Evolutionary conservation across 2,113 vertebrate species (phyloP).

Genomic region (Enhydra lutris): DNA sequence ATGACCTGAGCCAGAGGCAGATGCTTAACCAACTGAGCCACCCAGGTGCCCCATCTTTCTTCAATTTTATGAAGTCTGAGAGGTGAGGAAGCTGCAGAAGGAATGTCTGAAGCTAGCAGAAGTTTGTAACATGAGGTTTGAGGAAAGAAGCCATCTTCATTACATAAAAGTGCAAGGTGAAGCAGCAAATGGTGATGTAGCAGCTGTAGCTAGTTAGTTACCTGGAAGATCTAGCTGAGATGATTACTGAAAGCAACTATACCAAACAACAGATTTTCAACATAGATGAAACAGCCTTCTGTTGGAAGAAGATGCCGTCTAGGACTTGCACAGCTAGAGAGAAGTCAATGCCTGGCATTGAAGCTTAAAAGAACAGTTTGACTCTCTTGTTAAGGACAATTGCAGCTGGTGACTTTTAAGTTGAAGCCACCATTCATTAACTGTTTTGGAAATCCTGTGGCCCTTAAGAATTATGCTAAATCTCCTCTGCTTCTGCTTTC

Average conservation of each 20-base stretch:
- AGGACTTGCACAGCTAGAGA: neutral
- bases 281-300: neutral
- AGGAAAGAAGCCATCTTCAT: neutral
- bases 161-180: neutral
- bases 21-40: neutral
- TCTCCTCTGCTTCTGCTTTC: neutral
- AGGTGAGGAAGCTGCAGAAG: neutral
- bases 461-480: neutral
- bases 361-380: neutral
- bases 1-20: neutral
- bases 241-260: neutral
- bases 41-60: neutral
- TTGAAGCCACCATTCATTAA: neutral
- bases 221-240: neutral
- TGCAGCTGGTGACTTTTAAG: neutral
- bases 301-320: neutral
- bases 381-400: neutral
- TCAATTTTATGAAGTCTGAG: neutral
- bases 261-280: neutral
- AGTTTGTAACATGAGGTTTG: neutral
- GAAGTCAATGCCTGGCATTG: neutral
- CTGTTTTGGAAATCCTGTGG: neutral
- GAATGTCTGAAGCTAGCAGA: no score
- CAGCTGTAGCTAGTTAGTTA: neutral
- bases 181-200: neutral